Base-by-base conservation (phyloP, 37 sponge, comb jelly and placozoan species). In the Ianthella basta region DNA sequence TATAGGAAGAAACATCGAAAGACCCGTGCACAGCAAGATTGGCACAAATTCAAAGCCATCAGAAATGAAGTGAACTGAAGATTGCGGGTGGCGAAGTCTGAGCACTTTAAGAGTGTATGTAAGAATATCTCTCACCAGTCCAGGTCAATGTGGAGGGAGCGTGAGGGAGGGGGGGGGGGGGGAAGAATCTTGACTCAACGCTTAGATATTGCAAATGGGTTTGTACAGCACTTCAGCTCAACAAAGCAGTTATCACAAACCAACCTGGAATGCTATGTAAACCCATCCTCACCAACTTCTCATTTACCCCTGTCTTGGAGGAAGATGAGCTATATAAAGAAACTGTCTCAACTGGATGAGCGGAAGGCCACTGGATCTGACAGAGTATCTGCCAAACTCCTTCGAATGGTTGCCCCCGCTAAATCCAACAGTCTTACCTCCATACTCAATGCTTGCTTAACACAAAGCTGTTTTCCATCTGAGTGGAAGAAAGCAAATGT, bases 401-500 rank as follows among this genome's bases (percentile, higher is more conserved):
- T 80, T 55, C 54, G 30, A 16, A 54, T 54, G 32, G 30, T 54
- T 54, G 56, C 80, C 15, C 33, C 33, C 12, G 32, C 33, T 44
- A 80, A 54, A 25, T 41, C 80, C 24, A 33, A 23, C 27, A 41
- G 54, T 80, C 24, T 80, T 10, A 54, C 80, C n/a, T 54, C 54
- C 13, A 14, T 80, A 19, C 23, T 80, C 24, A 80, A 80, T 54
- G 56, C 54, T 24, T 54, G 80, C 30, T 54, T 80, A 54, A 12
- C 80, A 50, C 24, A 24, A 80, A n/a, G 32, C 53, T 5, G n/a
- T 8, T 80, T 80, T 80, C 80, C 80, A 23, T n/a, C 54, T 54
- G 32, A 81, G 34, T 83, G 83, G 83, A 83, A 83, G 29, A n/a
- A 39, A 14, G 69, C 68, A 40, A 67, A 67, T 66, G 67, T 81